These are phyloP conservation scores for Takifugu rubripes DNA, from an alignment of 2,797 vertebrate genomes.

Conservation along the genomic window DNA sequence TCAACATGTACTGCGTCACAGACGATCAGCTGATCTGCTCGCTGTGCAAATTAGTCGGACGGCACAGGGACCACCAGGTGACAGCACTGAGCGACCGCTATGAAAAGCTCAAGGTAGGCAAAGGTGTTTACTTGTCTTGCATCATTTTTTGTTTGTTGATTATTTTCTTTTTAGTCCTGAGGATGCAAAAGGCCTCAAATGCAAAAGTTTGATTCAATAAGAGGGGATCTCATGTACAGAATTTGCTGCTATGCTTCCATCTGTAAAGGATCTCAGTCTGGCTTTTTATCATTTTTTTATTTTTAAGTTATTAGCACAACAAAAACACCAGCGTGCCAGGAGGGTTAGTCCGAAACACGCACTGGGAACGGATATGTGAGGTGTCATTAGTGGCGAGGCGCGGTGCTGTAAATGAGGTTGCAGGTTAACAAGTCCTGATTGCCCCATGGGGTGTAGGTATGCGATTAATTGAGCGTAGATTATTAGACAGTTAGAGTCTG, in stretches of 20 bases:
- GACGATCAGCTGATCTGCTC: conserved; percentile 96
- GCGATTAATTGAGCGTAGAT: conserved; percentile 71
- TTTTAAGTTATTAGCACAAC: conserved; percentile 71
- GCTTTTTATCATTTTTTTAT: conserved; percentile 60
- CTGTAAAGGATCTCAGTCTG: conserved; percentile 40
- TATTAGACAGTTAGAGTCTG: conserved; percentile 42
- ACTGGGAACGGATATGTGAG: conserved; percentile 27
- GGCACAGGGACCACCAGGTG: conserved; percentile 94
- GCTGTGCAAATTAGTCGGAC: conserved; percentile 92
- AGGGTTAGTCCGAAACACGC: conserved; percentile 33
- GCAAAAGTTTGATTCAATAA: no score
- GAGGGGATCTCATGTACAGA: conserved; percentile 15
- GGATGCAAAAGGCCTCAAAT: background rate
- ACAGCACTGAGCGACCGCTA: conserved; percentile 91
- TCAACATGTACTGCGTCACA: conserved; percentile 95
- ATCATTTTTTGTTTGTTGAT: background rate
- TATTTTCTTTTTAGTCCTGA: background rate
- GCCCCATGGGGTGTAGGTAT: conserved; percentile 60
- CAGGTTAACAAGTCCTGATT: conserved; percentile 72
- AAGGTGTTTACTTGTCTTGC: background rate
- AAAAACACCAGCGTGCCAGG: conserved; percentile 27
- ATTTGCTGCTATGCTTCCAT: conserved; percentile 50
- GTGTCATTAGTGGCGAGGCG: conserved; percentile 59
- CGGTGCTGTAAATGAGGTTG: conserved; percentile 51
- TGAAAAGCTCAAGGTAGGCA: conserved; percentile 87